Percentiles rank a stretch among this genome's conserved stretches.
Conservation (phyloP, 2,113 vertebrate species). For the Lepus americanus region DNA sequence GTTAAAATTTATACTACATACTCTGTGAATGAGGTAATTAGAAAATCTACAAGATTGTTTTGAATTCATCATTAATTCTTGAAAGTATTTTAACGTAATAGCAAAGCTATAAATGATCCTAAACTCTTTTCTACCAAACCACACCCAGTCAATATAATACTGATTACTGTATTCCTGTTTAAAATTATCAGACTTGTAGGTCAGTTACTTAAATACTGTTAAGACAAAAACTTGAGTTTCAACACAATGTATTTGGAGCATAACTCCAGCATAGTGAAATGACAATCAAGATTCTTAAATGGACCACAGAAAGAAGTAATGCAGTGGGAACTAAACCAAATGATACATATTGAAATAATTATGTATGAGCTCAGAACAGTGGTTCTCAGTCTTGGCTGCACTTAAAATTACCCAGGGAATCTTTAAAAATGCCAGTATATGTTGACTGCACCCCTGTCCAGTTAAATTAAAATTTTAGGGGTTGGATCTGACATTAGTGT, state of each 20-base stretch:
- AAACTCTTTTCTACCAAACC: neutral
- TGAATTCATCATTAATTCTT: neutral
- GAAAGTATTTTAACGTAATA: neutral
- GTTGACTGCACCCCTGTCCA: neutral
- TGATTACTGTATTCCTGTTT: neutral
- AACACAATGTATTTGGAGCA: neutral
- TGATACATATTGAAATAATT: neutral
- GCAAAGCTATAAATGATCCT: neutral
- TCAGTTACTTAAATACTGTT: conserved; percentile 6
- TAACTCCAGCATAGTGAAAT: neutral
- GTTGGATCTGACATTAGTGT: neutral
- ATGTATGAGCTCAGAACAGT: neutral
- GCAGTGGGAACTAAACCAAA: neutral
- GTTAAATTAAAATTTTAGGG: conserved; percentile 19
- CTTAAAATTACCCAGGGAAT: conserved; percentile 25
- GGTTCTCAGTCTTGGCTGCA: neutral
- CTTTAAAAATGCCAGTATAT: neutral
- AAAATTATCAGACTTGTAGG: neutral
- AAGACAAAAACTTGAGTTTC: neutral
- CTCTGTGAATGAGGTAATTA: neutral
- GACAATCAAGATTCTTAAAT: neutral
- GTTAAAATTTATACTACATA: neutral
- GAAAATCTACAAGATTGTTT: neutral
- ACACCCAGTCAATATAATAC: neutral
- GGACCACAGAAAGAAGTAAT: neutral